These are phyloP conservation scores for Coccyzus lansbergi DNA, from an alignment of 2,797 vertebrate species.

Conservation along the genomic window DNA sequence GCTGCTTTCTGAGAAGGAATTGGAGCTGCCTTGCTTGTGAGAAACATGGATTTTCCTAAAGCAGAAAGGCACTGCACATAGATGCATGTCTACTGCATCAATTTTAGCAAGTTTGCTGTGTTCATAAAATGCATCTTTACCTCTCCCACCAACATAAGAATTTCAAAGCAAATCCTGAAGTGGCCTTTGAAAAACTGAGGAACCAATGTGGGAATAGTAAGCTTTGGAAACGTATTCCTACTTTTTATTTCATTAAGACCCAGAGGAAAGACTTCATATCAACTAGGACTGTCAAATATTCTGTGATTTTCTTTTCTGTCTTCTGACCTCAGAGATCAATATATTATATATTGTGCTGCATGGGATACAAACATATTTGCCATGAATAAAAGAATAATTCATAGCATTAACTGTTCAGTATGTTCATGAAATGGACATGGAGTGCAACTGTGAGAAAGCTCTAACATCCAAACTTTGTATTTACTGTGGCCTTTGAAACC, in stretches of 20 bases:
- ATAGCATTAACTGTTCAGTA: neutral
- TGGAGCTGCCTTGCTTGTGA: neutral
- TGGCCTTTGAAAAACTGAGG: neutral
- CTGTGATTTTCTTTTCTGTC: neutral
- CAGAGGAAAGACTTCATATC: neutral
- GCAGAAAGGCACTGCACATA: neutral
- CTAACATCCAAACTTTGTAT: neutral
- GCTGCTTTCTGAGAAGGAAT: neutral
- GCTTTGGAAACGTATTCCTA: neutral
- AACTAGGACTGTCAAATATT: neutral
- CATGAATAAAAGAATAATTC: neutral
- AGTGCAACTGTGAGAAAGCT: neutral
- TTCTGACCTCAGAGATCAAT: neutral
- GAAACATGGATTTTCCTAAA: neutral
- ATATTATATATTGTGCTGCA: neutral
- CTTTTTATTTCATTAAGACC: neutral
- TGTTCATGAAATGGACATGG: neutral
- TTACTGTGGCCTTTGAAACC: neutral
- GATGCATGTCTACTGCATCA: neutral
- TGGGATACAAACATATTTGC: neutral
- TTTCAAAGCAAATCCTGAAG: neutral
- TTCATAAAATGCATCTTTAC: neutral
- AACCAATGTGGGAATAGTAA: neutral
- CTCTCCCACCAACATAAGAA: neutral
- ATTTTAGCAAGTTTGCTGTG: neutral